Conservation (phyloP, 2,113 vertebrate genomes). For the pig (Sus scrofa) region T2T-Sscrofa CM000814.6:67646001-67646500, state of each 20-base stretch:
- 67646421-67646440: background rate
- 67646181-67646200: background rate
- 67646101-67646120: background rate
- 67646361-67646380: background rate
- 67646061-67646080: background rate
- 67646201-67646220: background rate
- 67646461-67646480: background rate
- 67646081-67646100: background rate
- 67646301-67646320: background rate
- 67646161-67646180: background rate
- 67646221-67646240: background rate
- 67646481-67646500: background rate
- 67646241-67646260: background rate
- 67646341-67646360: background rate
- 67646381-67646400: background rate
- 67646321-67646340: background rate
- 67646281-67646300: background rate
- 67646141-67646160: background rate
- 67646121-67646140: background rate
- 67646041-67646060: background rate
- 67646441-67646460: background rate
- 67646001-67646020: too few relatives aligned
- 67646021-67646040: too few relatives aligned
- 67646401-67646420: too few relatives aligned
- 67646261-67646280: background rate